phyloP scores from a whole-genome alignment of 2,113 vertebrate genomes.

The Pollachius pollachius region DNA sequence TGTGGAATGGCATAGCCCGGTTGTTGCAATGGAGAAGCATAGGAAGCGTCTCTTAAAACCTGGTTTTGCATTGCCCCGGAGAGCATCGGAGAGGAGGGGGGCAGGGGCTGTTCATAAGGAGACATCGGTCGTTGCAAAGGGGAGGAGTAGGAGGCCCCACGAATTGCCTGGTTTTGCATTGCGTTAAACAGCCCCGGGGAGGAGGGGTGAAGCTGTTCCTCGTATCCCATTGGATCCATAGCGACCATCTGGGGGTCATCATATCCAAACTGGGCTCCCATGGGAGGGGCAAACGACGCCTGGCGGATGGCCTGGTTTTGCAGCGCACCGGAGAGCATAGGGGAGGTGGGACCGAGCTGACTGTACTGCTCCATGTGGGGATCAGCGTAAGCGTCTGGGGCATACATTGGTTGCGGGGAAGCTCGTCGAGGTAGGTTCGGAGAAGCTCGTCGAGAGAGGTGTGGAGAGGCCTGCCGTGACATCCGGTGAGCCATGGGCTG shows the following conservation, averaged over 20 bases:
- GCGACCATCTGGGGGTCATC: conserved; percentile 33
- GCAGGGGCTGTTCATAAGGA: conserved; percentile 41
- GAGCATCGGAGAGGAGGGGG: conserved; percentile 49
- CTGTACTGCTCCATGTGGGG: conserved; percentile 35
- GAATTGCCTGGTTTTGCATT: background rate
- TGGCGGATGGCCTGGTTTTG: conserved; percentile 29
- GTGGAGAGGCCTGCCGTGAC: conserved; percentile 47
- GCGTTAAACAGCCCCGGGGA: conserved; percentile 8
- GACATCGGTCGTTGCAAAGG: conserved; percentile 47
- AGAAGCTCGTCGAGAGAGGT: conserved; percentile 45
- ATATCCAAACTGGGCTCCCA: conserved; percentile 21
- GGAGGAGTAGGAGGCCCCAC: conserved; percentile 10
- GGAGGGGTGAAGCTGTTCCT: conserved; percentile 26
- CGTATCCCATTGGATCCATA: conserved; percentile 32
- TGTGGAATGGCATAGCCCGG: conserved; percentile 45
- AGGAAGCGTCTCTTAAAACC: conserved; percentile 52
- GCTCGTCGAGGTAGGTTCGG: conserved; percentile 35
- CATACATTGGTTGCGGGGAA: conserved; percentile 27
- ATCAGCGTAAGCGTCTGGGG: conserved; percentile 31
- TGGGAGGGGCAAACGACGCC: conserved; percentile 1
- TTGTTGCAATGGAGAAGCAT: conserved; percentile 45
- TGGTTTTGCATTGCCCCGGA: conserved; percentile 60
- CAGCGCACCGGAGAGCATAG: conserved; percentile 47
- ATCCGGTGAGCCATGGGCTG: too few species aligned
- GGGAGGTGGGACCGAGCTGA: conserved; percentile 50